Conservation (phyloP, 2,113 vertebrate genomes). For the Pterocles burchelli region DNA sequence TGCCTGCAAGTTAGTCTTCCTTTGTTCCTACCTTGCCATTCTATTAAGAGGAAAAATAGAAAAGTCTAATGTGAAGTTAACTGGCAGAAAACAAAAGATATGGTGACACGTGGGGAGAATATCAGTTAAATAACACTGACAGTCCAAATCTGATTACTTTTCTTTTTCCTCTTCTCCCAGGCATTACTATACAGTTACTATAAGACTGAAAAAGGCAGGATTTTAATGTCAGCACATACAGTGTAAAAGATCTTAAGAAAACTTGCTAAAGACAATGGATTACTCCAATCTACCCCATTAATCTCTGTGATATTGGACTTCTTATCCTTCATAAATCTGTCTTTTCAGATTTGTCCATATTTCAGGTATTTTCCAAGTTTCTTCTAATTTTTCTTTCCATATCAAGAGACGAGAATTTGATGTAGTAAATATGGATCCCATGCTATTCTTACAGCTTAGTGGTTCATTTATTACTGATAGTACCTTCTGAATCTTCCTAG, state of each 20-base stretch:
- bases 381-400: not conserved
- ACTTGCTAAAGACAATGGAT: not conserved
- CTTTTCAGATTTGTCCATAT: not conserved
- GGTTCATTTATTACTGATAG: not conserved
- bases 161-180: not conserved
- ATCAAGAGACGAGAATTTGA: not conserved
- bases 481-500: not conserved
- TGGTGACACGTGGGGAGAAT: rapidly evolving
- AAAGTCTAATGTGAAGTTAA: not conserved
- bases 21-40: not conserved
- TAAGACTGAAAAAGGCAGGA: not conserved
- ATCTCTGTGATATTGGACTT: not conserved
- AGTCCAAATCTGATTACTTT: not conserved
- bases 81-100: not conserved
- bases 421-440: not conserved
- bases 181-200: not conserved
- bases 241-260: not conserved
- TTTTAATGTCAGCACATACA: not conserved
- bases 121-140: not conserved
- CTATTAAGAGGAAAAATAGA: not conserved
- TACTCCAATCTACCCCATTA: not conserved
- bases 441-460: not conserved
- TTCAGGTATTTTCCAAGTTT: not conserved
- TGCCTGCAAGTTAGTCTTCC: not conserved
- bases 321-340: not conserved